Evolutionary conservation across 1,140 invertebrate species (phyloP).

Genomic region (Bombus huntii): DNA sequence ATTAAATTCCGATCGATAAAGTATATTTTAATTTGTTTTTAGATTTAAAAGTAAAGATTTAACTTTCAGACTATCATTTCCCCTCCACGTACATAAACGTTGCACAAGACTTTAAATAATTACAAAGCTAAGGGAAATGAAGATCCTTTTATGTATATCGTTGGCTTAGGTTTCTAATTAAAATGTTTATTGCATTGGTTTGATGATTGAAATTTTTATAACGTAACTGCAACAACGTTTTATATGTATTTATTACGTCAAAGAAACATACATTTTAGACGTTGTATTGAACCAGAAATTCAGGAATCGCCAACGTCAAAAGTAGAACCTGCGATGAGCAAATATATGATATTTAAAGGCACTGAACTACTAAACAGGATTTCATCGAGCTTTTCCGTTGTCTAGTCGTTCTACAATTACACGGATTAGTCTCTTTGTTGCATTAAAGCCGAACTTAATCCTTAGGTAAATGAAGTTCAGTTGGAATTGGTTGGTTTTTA

Average conservation of each 20-base stretch:
- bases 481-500: neutral
- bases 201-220: neutral
- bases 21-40: neutral
- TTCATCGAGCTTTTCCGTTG: neutral
- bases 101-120: too few species aligned
- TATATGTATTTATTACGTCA: too few species aligned
- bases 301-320: neutral
- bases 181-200: neutral
- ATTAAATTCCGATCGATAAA: neutral
- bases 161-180: neutral
- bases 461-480: neutral
- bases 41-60: neutral
- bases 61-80: neutral
- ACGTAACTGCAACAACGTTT: too few species aligned
- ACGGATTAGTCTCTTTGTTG: constrained; percentile 6
- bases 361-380: constrained; percentile 6
- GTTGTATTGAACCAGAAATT: neutral
- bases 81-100: too few species aligned
- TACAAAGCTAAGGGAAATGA: neutral
- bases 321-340: neutral
- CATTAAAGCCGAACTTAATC: constrained; percentile 16
- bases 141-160: neutral
- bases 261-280: too few species aligned
- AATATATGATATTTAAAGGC: neutral
- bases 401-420: neutral